Evolutionary conservation across 2,888 invertebrate genomes (phyloP), one percentile per base, ranked within the genome.

Genomic region (Nephrotoma appendiculata): DNA sequence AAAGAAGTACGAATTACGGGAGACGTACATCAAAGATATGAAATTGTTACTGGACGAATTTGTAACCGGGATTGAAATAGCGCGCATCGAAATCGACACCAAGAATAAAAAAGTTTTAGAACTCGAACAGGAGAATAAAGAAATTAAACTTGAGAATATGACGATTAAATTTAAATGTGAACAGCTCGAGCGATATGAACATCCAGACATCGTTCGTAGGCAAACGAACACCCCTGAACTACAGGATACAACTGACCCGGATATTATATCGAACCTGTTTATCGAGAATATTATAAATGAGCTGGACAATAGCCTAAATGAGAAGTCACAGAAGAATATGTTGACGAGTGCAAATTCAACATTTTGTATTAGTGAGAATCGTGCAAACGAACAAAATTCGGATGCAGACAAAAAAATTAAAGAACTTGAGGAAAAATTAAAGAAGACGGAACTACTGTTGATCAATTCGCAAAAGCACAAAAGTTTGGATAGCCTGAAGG

Each of bases 11-110:
- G 92, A 92, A 86, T 89, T 90, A 6, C 90, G 92, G 31, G 92
- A 92, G 86, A 89, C 90, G 2, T 91, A 92, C 87, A 91, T 92
- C 89, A 90, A 90, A 86, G 91, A 92, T 86, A 91, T 92, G 91
- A 91, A 91, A 88, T 90, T 91, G 88, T 90, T 91, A 0, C 89
- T 92, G 6, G 92, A 92, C 87, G 92, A 92, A 87, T 92, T 92
- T 87, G 90, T 91, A 19, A 91, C 89, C 0, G 91, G 92, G n/a
- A 89, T 92, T 88, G 91, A 92, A 88, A 89, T 91, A 86, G 92
- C 92, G 43, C 90, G 91, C 86, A 87, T 91, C 15, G 92, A 92
- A 88, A 88, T 92, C 87, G 92, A 91, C 88, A 90, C 90, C 88
- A 92, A 92, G 41, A 41, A 91, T 86, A 91, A 90, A 87, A 88